Evolutionary conservation across 2,888 invertebrate genomes (phyloP), one percentile per base, ranked within the genome.

Genomic region (Oxycera nigricornis): DNA sequence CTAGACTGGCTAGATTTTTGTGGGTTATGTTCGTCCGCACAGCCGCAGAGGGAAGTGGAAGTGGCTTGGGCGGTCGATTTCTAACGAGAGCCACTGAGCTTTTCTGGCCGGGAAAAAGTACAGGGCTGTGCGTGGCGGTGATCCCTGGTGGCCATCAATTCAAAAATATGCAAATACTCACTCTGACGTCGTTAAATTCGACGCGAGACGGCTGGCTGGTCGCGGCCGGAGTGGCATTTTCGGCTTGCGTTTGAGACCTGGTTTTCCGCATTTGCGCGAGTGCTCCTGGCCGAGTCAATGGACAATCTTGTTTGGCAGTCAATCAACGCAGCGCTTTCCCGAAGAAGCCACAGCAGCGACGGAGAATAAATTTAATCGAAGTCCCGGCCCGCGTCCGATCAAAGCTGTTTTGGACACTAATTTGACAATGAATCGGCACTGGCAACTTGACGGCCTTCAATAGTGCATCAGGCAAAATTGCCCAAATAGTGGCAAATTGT

Each of bases 181-280:
- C 62, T 39, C 39, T 17, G 11, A 62, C 62, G n/a, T 62, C 62
- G 35, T 20, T 62, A 62, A 62, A 35, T 20, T 62, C 62, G 4
- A 20, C 9, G 2, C 39, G 62, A 6, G 62, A 30, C 0, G 20
- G n/a, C 20, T 35, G 62, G 2, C 1, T 35, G 35, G 62, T 9
- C 7, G 35, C 11, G 1, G 22, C 14, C 9, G 39, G 31, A 24
- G 1, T 6, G 20, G 62, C 35, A 62, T 62, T 62, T 35, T 62
- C 62, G 9, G 62, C 62, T 20, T 62, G 62, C 3, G 62, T 62
- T 62, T 62, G 62, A 6, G 62, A 62, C 39, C 62, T 30, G 9
- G 62, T 62, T 20, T 62, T 62, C 17, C 62, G 31, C 62, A 62
- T 62, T 30, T 20, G 20, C 9, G 22, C 7, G 9, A 14, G 7